Percentiles rank a stretch among this genome's conserved stretches.
These are phyloP conservation scores for Ptychoptera contaminata DNA, from an alignment of 2,888 invertebrate genomes.

Conservation along the genomic window DNA sequence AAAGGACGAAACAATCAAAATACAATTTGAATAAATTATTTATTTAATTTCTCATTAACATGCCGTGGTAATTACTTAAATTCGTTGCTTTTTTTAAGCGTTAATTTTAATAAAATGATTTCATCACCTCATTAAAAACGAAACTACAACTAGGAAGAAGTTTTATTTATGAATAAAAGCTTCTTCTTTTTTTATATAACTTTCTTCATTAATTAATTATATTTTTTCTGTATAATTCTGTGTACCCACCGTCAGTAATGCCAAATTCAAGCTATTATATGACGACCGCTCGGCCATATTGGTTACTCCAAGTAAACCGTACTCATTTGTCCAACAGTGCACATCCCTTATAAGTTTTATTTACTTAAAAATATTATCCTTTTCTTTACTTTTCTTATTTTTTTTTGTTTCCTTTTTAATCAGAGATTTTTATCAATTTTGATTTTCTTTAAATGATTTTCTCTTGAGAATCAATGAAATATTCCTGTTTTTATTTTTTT, in stretches of 20 bases:
- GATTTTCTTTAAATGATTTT: background rate
- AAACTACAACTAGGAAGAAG: no score
- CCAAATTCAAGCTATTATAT: constrained; percentile 22
- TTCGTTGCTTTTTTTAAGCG: no score
- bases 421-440: background rate
- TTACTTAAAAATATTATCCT: no score
- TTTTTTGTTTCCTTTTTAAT: background rate
- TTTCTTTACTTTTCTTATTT: background rate
- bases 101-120: no score
- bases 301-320: constrained; percentile 31
- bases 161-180: no score
- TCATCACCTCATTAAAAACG: no score
- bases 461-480: background rate
- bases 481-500: no score
- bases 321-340: constrained; percentile 27
- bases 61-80: no score
- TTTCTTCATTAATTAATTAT: background rate
- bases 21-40: no score
- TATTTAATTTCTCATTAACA: no score
- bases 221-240: background rate
- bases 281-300: constrained; percentile 34
- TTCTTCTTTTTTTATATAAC: background rate
- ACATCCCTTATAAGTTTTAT: background rate
- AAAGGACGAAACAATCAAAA: no score
- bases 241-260: constrained; percentile 32